Base-by-base conservation (phyloP, 92 coral and sea anemone genomes). In the Meandrina meandrites region DNA sequence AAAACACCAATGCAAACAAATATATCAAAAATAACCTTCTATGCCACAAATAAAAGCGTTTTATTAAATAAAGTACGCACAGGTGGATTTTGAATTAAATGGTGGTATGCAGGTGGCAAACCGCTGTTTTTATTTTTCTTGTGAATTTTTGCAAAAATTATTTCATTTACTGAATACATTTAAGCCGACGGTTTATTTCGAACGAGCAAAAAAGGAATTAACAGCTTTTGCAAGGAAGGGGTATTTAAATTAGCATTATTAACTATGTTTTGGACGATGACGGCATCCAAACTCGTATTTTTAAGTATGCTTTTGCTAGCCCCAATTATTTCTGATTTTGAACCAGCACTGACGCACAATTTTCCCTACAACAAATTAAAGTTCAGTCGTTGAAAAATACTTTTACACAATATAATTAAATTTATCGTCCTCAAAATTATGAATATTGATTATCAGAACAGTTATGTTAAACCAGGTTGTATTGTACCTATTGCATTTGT, bases 31-130 rank as follows among this genome's bases (percentile, higher is more conserved):
- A 18, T 6, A 1, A 19, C 50, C 14, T 14, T 37, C 48, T 36
- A 22, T 5, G n/a, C n/a, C n/a, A n/a, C n/a, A 73, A 18, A 73
- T 12, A 37, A 27, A 10, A 73, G 27, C 51, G 47, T 34, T 71
- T 17, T 31, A n/a, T 24, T 71, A 71, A 40, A 54, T 35, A 31
- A 73, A 47, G 48, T 58, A 8, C 28, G 22, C 37, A 22, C 85
- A 64, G 85, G 77, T 81, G 77, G 79, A 48, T 35, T 13, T 2
- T 19, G 22, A 19, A 10, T 35, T 16, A 37, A 5, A 47, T 84
- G 80, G 81, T 84, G 80, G 87, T 31, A 56, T 15, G 15, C 87
- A 50, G 80, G 87, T 84, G 87, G 72, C 87, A 36, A 75, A 84
- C 87, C 87, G 28, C 87, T 16, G 18, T 16, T 47, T 27, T n/a